Base-by-base conservation (phyloP, 1,140 invertebrate species). In the Andricus grossulariae region DNA sequence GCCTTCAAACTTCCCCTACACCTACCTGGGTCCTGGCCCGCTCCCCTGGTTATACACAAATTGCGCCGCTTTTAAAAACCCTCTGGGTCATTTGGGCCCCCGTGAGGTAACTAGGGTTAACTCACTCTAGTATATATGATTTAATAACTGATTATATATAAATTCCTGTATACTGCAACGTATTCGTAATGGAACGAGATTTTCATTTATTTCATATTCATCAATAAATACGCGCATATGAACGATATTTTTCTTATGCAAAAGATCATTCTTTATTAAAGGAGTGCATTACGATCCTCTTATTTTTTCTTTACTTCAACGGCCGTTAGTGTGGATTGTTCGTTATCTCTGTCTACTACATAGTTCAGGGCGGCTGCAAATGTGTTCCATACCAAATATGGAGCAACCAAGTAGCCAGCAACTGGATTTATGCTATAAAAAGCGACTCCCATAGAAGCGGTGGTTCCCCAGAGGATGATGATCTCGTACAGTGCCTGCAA, bases 401-500 rank as follows among this genome's bases (percentile, higher is more conserved):
- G 97, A 51, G 96, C 72, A 87, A 97, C 93, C 16, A 98, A 84
- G 50, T 92, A 92, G 2, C 94, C 95, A 11, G 97, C 96, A 2
- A 92, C 91, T 55, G 89, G 90, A 86, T 96, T 96, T 0, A 97
- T 91, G 25, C 91, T 87, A 77, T 93, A 93, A 89, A 97, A 98
- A 0, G 93, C 85, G 3, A 93, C 85, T 0, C 93, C 94, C 49
- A 94, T 94, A 0, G 93, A 94, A 1, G 92, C 92, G 0, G 95
- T 95, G 0, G 93, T 93, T 0, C 91, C 93, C 78, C 93, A 93
- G 18, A 97, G 85, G 3, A 93, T 91, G 18, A 93, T 78, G 73
- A 95, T 95, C 80, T 96, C 95, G 79, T 94, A 93, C 50, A 96
- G 92, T 15, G 94, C 94, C 96, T 97, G 91, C 77, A 93, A 93